Base-by-base conservation (phyloP, 2,797 vertebrate species). In the Eospalax fontanierii region DNA sequence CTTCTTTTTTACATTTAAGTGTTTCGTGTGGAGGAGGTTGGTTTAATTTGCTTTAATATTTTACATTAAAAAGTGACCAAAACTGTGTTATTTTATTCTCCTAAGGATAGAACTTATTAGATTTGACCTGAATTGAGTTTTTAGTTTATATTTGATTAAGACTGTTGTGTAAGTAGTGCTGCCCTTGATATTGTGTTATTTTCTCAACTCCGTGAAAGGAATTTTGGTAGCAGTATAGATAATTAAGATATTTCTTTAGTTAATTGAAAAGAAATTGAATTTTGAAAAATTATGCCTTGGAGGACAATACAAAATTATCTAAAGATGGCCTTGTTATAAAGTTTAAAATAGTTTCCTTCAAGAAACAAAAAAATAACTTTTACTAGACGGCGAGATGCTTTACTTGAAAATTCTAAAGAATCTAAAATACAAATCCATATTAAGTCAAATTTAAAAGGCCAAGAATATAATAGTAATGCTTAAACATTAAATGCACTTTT, bases 1-100 rank as follows among this genome's bases (percentile, higher is more conserved):
- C 22, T 87, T 30, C 21, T 40, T 40, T n/a, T 74, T 28, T 11
- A 76, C 26, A 40, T 68, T 81, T 65, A 94, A 38, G 24, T 75
- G 63, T 66, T 89, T 54, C 35, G 33, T 65, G 15, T 38, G 24
- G 38, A 6, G 21, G 30, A 84, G 74, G 9, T 85, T 92, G 74
- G 9, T 85, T 92, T 54, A 38, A 46, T 38, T 89, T 93, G 30
- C 61, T 93, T 66, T 73, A 21, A 6, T 66, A 71, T 85, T 88
- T 82, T 93, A 59, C 28, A 73, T 59, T 10, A 82, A 15, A 73
- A 19, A 88, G n/a, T 66, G 28, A 85, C 7, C 28, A 78, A 90
- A 79, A 63, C 30, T 38, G n/a, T 50, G 7, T 59, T 87, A 68
- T 57, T 92, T 85, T 76, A 7, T 78, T 50, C 30, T 66, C 4